Evolutionary conservation across 1,140 invertebrate genomes (phyloP).

Genomic region (Microplitis demolitor): DNA sequence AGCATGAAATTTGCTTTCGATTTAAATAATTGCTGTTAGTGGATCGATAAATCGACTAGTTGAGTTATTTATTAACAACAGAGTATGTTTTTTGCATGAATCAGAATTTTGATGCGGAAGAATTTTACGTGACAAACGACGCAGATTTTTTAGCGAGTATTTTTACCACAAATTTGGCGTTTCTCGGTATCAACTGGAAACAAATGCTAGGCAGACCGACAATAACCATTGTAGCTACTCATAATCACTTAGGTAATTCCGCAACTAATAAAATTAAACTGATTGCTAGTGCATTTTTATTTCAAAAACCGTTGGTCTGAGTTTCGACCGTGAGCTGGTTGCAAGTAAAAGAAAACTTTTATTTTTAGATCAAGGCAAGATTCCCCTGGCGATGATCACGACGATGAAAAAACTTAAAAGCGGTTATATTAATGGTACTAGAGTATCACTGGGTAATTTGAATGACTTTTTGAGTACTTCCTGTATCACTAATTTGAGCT

Average conservation of each 20-base stretch:
- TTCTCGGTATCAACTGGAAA: constrained; percentile 92
- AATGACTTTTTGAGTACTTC: constrained; percentile 94
- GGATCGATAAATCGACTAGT: constrained; percentile 53
- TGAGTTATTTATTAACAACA: not conserved
- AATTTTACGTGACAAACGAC: constrained; percentile 92
- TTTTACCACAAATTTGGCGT: constrained; percentile 86
- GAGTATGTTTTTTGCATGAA: constrained; percentile 25
- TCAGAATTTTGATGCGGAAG: constrained; percentile 91
- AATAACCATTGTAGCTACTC: constrained; percentile 80
- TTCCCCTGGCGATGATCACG: constrained; percentile 92
- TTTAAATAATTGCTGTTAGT: not conserved
- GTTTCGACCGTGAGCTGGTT: not conserved
- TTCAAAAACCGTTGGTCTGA: too few species aligned
- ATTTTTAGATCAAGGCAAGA: constrained; percentile 82
- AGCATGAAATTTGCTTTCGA: not conserved
- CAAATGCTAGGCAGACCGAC: constrained; percentile 88
- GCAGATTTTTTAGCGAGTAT: constrained; percentile 85
- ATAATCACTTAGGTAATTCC: constrained; percentile 77
- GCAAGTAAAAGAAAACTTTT: constrained; percentile 43
- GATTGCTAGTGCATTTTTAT: not conserved
- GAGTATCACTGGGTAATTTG: constrained; percentile 89
- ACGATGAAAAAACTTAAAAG: constrained; percentile 98
- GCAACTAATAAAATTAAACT: constrained; percentile 12
- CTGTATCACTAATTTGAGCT: constrained; percentile 94
- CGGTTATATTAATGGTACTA: constrained; percentile 97